phyloP scores from a whole-genome alignment of 2,888 invertebrate species.

The Brassicogethes aeneus region DNA sequence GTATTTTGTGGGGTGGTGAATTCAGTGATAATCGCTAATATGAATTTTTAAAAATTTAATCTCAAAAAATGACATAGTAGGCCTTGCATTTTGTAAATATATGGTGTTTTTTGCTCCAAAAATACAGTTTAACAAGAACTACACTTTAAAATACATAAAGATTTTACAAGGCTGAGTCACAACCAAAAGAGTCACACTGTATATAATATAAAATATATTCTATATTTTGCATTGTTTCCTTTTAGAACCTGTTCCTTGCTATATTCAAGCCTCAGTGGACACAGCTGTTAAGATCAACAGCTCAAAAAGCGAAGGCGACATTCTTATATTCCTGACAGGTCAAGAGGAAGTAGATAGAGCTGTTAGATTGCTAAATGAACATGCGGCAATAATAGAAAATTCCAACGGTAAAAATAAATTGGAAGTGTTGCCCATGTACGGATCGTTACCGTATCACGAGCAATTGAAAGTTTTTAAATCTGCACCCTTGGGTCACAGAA shows the following conservation, averaged over 20 bases:
- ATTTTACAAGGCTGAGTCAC: too few species aligned
- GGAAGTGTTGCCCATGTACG: constrained; percentile 82
- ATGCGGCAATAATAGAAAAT: constrained; percentile 48
- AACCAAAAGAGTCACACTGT: too few species aligned
- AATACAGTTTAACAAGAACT: too few species aligned
- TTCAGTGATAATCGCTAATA: too few species aligned
- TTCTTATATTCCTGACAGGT: constrained; percentile 88
- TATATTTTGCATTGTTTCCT: too few species aligned
- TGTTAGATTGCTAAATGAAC: constrained; percentile 53
- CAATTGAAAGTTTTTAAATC: constrained; percentile 75
- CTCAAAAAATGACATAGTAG: too few species aligned
- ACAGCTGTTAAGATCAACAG: constrained; percentile 84
- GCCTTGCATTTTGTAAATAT: too few species aligned
- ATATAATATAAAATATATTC: too few species aligned
- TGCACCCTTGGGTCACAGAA: constrained; percentile 62
- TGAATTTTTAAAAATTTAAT: too few species aligned
- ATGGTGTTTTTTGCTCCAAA: too few species aligned
- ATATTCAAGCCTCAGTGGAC: constrained; percentile 80
- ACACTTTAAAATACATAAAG: too few species aligned
- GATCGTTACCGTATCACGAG: constrained; percentile 71
- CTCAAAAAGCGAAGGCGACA: constrained; percentile 73
- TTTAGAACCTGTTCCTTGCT: constrained; percentile 80
- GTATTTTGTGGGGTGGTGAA: too few species aligned
- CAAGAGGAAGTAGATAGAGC: constrained; percentile 88
- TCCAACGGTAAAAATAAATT: constrained; percentile 47